Conservation (phyloP, 2,113 vertebrate genomes). For the Menidia beryllina region DNA sequence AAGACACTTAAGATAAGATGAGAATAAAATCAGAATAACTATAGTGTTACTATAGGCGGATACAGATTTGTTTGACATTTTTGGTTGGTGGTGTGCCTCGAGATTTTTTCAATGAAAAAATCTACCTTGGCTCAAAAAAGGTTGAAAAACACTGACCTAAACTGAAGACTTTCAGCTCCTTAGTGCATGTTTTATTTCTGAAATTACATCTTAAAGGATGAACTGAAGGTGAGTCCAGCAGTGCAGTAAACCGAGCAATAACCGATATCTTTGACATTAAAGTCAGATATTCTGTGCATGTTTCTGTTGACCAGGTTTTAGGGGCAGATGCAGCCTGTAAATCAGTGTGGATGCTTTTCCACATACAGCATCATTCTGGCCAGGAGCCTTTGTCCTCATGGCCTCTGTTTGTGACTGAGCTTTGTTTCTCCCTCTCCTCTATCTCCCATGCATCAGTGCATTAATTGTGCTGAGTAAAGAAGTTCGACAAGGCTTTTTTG, state of each 20-base stretch:
- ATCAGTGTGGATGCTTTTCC: constrained; percentile 17
- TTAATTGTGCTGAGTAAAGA: not conserved
- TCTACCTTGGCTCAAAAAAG: too few relatives aligned
- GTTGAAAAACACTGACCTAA: too few relatives aligned
- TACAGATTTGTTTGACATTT: too few relatives aligned
- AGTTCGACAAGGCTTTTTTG: not conserved
- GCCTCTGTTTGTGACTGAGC: not conserved
- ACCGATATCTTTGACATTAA: constrained; percentile 5
- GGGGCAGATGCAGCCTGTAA: constrained; percentile 1
- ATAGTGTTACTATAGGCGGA: too few relatives aligned
- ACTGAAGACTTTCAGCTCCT: too few relatives aligned
- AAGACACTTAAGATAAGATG: too few relatives aligned
- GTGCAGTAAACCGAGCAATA: not conserved
- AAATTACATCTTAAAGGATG: not conserved
- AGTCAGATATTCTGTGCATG: not conserved
- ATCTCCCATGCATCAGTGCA: not conserved
- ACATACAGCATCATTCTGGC: constrained; percentile 3
- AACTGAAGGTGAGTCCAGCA: not conserved
- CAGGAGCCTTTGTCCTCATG: not conserved
- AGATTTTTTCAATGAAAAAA: too few relatives aligned
- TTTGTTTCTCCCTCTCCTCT: not conserved
- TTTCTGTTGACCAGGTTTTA: constrained; percentile 17
- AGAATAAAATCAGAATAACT: too few relatives aligned
- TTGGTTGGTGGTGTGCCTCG: too few relatives aligned
- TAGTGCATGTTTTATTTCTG: too few relatives aligned